These are phyloP conservation scores for Toxostoma redivivum DNA, from an alignment of 2,113 vertebrate species.

Conservation along the genomic window DNA sequence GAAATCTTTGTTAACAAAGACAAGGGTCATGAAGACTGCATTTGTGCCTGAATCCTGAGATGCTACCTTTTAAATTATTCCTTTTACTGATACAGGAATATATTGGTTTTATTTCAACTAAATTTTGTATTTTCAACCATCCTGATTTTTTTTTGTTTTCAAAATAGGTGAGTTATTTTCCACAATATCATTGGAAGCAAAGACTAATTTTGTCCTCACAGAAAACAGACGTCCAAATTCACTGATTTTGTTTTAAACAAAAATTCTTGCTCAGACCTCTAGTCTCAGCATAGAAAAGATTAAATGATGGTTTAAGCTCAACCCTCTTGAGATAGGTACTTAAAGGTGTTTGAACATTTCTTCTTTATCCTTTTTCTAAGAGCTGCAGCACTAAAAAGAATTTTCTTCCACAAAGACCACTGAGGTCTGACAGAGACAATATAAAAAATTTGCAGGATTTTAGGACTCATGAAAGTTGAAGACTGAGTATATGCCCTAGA, in stretches of 20 bases:
- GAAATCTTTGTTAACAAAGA: neutral
- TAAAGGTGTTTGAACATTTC: slow-evolving; percentile 37
- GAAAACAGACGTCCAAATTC: neutral
- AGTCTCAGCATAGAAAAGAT: slow-evolving; percentile 29
- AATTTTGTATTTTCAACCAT: neutral
- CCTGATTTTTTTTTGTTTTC: neutral
- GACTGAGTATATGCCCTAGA: neutral
- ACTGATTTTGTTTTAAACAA: neutral
- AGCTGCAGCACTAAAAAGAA: slow-evolving; percentile 9
- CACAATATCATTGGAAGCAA: neutral
- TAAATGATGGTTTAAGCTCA: slow-evolving; percentile 14
- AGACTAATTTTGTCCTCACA: neutral
- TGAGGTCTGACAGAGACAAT: neutral
- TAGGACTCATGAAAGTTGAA: neutral
- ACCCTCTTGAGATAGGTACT: slow-evolving; percentile 7
- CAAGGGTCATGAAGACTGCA: neutral
- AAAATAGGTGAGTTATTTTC: neutral
- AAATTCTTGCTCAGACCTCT: neutral
- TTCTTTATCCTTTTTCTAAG: slow-evolving; percentile 37
- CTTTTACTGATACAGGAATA: neutral
- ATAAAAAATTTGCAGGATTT: slow-evolving; percentile 17
- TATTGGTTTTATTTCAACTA: neutral
- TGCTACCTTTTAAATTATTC: neutral
- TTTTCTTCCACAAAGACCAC: slow-evolving; percentile 13
- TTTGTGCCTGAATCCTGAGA: neutral